These are phyloP conservation scores for Danio kyathit DNA, from an alignment of 2,797 vertebrate species.

Conservation along the genomic window DNA sequence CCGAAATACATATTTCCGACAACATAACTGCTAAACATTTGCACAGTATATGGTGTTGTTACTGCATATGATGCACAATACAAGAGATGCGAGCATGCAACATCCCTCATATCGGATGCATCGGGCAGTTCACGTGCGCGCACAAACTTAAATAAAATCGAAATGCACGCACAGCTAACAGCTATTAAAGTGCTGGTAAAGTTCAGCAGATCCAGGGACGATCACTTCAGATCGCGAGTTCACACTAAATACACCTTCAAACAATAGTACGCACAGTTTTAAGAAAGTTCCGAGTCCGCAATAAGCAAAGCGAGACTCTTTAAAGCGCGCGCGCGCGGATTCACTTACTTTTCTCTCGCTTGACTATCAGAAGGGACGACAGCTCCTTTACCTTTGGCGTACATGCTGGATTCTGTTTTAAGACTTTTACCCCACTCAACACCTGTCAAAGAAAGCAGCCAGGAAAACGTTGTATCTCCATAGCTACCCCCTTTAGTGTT, in stretches of 20 bases:
- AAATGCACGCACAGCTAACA: not conserved
- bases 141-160: slow-evolving; percentile 33
- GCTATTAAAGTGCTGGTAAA: slow-evolving; percentile 53
- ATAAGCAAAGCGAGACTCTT: slow-evolving; percentile 69
- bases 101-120: slow-evolving; percentile 18
- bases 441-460: slow-evolving; percentile 92
- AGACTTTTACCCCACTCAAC: slow-evolving; percentile 90
- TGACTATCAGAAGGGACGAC: slow-evolving; percentile 94
- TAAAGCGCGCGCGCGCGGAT: slow-evolving; percentile 57
- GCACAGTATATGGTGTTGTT: too few species aligned
- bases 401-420: slow-evolving; percentile 92
- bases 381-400: slow-evolving; percentile 95
- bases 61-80: too few species aligned
- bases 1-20: not conserved
- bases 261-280: slow-evolving; percentile 72
- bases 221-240: slow-evolving; percentile 64
- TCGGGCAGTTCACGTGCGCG: slow-evolving; percentile 28
- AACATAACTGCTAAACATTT: too few species aligned
- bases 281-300: slow-evolving; percentile 77
- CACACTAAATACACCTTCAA: slow-evolving; percentile 68
- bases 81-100: slow-evolving; percentile 23
- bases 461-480: slow-evolving; percentile 90
- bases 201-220: slow-evolving; percentile 65
- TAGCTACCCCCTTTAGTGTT: slow-evolving; percentile 89
- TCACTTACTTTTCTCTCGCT: slow-evolving; percentile 95